phyloP scores from a whole-genome alignment of 2,113 vertebrate species.

The Sturnus vulgaris region DNA sequence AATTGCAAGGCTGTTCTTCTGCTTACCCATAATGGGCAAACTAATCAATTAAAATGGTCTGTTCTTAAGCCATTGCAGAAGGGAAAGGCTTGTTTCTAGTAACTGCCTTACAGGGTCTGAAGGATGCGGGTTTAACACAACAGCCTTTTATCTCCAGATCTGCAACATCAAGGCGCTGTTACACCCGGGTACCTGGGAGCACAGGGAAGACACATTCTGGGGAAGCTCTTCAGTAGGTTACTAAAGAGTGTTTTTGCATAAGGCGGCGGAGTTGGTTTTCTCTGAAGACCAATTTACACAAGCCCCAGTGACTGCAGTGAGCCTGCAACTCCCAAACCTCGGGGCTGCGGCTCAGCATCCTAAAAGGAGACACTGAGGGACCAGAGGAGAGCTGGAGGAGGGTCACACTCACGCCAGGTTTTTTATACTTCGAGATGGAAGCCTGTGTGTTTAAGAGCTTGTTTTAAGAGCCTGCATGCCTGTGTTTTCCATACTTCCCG shows the following conservation, averaged over 20 bases:
- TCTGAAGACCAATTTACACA: slow-evolving; percentile 70
- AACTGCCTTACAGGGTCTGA: background rate
- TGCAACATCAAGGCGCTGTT: background rate
- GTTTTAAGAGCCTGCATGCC: background rate
- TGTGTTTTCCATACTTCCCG: background rate
- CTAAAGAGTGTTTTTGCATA: slow-evolving; percentile 45
- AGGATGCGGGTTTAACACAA: background rate
- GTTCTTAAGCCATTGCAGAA: background rate
- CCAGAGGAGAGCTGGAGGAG: background rate
- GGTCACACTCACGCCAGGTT: background rate
- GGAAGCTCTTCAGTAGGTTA: slow-evolving; percentile 41
- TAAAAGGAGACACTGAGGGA: background rate
- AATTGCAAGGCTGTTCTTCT: background rate
- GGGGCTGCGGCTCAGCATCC: slow-evolving; percentile 5
- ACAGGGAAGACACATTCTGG: background rate
- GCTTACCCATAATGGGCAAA: background rate
- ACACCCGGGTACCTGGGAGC: background rate
- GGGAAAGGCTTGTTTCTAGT: background rate
- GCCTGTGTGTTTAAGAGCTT: background rate
- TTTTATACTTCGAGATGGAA: background rate
- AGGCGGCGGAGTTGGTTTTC: slow-evolving; percentile 35
- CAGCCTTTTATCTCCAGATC: background rate
- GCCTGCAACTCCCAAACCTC: slow-evolving; percentile 35
- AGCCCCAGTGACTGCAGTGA: slow-evolving; percentile 26
- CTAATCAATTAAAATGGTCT: slow-evolving; percentile 5